Percentiles rank a stretch among this genome's conserved stretches.
Evolutionary conservation across 2,888 invertebrate species (phyloP).

Genomic region (Pyrgus malvae): DNA sequence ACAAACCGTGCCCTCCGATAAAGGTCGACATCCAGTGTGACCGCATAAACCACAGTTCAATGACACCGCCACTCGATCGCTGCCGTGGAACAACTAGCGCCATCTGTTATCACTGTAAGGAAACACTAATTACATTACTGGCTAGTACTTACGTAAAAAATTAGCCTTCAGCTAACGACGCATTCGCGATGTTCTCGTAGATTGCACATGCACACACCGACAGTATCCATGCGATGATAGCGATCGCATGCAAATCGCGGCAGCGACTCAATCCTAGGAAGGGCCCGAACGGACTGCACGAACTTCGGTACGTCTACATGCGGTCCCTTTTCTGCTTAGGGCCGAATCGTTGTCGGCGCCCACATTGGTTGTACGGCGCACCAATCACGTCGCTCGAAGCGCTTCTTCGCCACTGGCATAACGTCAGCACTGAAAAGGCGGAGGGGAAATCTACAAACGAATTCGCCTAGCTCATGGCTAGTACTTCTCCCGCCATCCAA

Average conservation of each 20-base stretch:
- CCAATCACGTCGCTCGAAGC: constrained; percentile 56
- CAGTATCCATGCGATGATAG: constrained; percentile 53
- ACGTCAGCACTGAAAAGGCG: constrained; percentile 58
- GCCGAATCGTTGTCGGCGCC: constrained; percentile 47
- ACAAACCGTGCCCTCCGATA: constrained; percentile 47
- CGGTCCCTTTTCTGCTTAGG: constrained; percentile 70
- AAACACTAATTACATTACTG: constrained; percentile 49
- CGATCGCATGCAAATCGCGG: constrained; percentile 50
- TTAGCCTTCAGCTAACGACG: constrained; percentile 44
- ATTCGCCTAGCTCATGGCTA: constrained; percentile 49
- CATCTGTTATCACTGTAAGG: constrained; percentile 57
- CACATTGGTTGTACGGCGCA: constrained; percentile 56
- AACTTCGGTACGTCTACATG: constrained; percentile 37
- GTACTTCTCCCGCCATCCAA: constrained; percentile 57
- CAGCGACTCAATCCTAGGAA: constrained; percentile 60
- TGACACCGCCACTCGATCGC: constrained; percentile 52
- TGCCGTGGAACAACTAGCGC: constrained; percentile 56
- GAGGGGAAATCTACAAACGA: constrained; percentile 67
- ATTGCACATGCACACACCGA: constrained; percentile 52
- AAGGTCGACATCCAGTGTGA: constrained; percentile 47
- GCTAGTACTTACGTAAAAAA: constrained; percentile 66
- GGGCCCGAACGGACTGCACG: constrained; percentile 70
- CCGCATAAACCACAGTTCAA: constrained; percentile 59
- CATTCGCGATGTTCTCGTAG: constrained; percentile 45
- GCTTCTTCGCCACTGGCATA: constrained; percentile 55